phyloP scores from a whole-genome alignment of 1,140 invertebrate genomes.

The Ptiloglossa arizonensis region DNA sequence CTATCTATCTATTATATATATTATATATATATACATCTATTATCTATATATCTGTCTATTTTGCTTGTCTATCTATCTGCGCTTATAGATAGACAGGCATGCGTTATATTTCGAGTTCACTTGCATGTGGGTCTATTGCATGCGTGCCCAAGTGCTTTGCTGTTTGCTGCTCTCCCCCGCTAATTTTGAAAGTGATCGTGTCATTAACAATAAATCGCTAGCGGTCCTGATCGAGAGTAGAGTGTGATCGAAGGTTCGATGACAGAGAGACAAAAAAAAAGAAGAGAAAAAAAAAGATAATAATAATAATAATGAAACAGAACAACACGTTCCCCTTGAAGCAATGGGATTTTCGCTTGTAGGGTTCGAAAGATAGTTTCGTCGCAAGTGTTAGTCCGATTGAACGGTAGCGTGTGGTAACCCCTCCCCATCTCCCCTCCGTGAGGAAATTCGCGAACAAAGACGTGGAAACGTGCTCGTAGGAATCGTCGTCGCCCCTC shows the following conservation, averaged over 20 bases:
- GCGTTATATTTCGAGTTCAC: conserved; percentile 60
- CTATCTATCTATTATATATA: conserved; percentile 36
- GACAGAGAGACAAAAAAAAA: neutral
- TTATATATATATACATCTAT: conserved; percentile 40
- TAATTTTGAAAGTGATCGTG: conserved; percentile 58
- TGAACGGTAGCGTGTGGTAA: no score
- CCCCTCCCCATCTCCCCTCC: no score
- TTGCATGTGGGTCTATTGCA: conserved; percentile 81
- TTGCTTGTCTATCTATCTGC: conserved; percentile 63
- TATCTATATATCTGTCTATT: conserved; percentile 70
- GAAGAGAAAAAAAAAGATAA: no score
- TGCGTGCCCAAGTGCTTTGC: conserved; percentile 79
- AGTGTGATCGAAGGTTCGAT: conserved; percentile 39
- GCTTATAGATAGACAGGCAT: conserved; percentile 48
- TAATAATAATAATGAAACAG: no score
- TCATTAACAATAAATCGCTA: conserved; percentile 50
- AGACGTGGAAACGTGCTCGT: no score
- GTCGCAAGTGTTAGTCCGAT: no score
- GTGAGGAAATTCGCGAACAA: neutral
- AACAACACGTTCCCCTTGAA: neutral
- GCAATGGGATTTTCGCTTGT: neutral
- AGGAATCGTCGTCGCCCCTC: no score
- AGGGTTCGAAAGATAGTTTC: neutral
- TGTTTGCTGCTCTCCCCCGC: conserved; percentile 77
- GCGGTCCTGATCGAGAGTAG: conserved; percentile 9